These are phyloP conservation scores for Chaenocephalus aceratus DNA, from an alignment of 2,113 vertebrate species.

Conservation along the genomic window DNA sequence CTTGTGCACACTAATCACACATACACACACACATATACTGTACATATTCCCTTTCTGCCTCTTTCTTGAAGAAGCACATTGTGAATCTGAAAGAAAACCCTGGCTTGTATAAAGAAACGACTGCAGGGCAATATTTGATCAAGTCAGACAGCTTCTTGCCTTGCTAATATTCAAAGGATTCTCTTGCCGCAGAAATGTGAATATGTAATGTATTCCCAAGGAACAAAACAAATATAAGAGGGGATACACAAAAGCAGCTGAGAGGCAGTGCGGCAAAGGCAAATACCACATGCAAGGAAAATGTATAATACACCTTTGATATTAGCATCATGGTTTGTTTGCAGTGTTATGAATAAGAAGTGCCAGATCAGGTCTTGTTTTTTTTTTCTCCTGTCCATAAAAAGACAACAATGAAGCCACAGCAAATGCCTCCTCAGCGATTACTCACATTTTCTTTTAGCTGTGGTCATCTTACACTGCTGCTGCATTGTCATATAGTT, in stretches of 20 bases:
- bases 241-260: conserved; percentile 57
- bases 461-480: background rate
- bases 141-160: conserved; percentile 74
- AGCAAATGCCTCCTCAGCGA: background rate
- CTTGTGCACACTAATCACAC: background rate
- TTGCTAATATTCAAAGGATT: conserved; percentile 75
- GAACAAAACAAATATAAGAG: conserved; percentile 74
- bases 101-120: conserved; percentile 59
- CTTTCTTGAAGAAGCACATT: conserved; percentile 48
- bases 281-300: conserved; percentile 39
- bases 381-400: background rate
- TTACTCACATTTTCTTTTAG: background rate
- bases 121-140: conserved; percentile 78
- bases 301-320: conserved; percentile 51
- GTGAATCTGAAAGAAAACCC: conserved; percentile 50
- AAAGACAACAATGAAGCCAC: conserved; percentile 12
- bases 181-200: conserved; percentile 64
- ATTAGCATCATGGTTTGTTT: conserved; percentile 34
- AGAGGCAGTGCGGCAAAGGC: conserved; percentile 29
- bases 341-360: background rate
- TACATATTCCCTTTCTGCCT: conserved; percentile 31
- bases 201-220: conserved; percentile 77
- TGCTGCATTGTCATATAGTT: background rate
- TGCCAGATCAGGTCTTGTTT: conserved; percentile 15
- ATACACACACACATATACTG: background rate